Evolutionary conservation across 2,113 vertebrate genomes (phyloP), one percentile per base, ranked within the genome.

Genomic region (Poecile atricapillus): DNA sequence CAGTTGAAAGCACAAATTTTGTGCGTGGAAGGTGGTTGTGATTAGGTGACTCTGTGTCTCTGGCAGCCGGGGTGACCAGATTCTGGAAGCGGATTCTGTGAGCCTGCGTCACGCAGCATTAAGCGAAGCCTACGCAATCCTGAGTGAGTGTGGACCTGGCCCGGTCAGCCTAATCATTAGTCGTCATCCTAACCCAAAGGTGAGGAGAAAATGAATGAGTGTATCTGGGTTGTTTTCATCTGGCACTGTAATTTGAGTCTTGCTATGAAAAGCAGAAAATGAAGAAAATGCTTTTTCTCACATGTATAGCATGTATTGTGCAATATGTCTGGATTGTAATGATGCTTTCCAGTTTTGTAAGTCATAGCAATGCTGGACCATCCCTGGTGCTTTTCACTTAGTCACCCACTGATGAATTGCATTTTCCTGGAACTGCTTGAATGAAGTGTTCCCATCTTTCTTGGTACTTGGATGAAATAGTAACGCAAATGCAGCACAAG

Each of bases 101-200:
- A 99, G 99, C 25, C 98, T 99, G 53, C 98, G 99, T 16, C 99
- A 99, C 0, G 99, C 98, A 0, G 99, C 99, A 0, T 95, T 99
- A 75, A 99, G 99, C 10, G 99, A 99, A 97, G 99, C 99, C 25
- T 99, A 99, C 0, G 98, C 99, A 79, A 98, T 99, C 95, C 97
- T 99, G 88, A 99, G 99, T 19, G 99, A 99, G 79, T 99, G 99
- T 65, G 99, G 99, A 33, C 99, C 99, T 0, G 99, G 99, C 75
- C 99, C 98, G 0, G 98, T 99, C 43, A 99, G 99, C 94, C 98
- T 99, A 12, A 99, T 99, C 87, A 98, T 99, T 50, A 99, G 99
- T 91, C 97, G 99, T 39, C 99, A 99, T 95, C 99, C 99, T 22
- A 99, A 99, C 86, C 98, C 99, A 46, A 99, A 99, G 98, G 99